phyloP scores from a whole-genome alignment of 2,797 vertebrate species.

The Oryzias dopingdopingensis region DNA sequence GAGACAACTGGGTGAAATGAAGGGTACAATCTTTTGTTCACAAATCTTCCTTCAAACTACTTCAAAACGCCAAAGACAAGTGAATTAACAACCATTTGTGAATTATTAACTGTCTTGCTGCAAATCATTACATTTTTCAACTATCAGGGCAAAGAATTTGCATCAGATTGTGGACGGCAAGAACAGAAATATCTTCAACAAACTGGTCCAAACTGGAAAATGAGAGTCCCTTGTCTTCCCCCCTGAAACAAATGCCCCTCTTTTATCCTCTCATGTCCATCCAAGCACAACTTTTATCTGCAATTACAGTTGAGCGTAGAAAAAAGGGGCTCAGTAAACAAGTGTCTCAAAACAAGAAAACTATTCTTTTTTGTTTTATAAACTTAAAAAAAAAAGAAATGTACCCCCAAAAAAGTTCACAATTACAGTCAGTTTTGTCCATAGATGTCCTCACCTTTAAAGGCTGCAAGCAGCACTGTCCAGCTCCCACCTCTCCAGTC shows the following conservation, averaged over 20 bases:
- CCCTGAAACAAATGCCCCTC: conserved; percentile 6
- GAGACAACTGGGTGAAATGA: conserved; percentile 3
- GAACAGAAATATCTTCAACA: conserved; percentile 26
- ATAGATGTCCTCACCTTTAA: conserved; percentile 35
- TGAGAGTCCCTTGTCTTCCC: conserved; percentile 24
- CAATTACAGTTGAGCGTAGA: conserved; percentile 56
- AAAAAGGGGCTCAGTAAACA: conserved; percentile 53
- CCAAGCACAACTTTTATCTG: conserved; percentile 45
- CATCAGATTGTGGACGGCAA: conserved; percentile 15
- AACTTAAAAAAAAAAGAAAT: background rate
- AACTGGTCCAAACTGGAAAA: conserved; percentile 66
- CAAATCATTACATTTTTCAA: conserved; percentile 23
- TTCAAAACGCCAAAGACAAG: background rate
- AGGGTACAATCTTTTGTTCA: background rate
- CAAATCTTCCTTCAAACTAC: background rate
- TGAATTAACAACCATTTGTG: background rate
- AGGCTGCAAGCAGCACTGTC: conserved; percentile 13
- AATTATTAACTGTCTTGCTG: conserved; percentile 40
- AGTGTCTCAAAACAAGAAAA: conserved; percentile 11
- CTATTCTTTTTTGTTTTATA: background rate
- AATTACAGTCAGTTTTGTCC: background rate
- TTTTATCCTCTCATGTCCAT: conserved; percentile 49
- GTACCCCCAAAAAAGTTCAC: background rate
- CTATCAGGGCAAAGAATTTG: conserved; percentile 16
- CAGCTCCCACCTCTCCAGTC: conserved; percentile 7